Evolutionary conservation across 2,888 invertebrate genomes (phyloP).

Genomic region (Platypus cylindrus): DNA sequence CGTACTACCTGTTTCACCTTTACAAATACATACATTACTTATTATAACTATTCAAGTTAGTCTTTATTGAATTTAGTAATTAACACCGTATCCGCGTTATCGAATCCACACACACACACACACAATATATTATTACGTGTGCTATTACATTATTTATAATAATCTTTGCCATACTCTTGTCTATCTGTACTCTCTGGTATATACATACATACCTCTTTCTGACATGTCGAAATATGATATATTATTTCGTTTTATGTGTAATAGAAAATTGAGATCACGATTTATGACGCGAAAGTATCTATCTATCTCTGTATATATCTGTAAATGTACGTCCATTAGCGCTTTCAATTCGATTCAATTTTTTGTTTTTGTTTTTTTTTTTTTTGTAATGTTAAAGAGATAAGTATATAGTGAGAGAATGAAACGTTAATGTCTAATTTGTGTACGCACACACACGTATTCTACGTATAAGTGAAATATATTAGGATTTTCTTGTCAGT

Average conservation of each 20-base stretch:
- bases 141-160: no score
- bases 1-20: no score
- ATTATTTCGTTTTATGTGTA: constrained; percentile 18
- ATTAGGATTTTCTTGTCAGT: no score
- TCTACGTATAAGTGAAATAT: no score
- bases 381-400: no score
- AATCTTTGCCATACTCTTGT: no score
- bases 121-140: no score
- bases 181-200: constrained; percentile 7
- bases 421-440: no score
- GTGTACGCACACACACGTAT: no score
- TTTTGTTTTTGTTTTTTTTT: no score
- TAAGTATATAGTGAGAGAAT: no score
- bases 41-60: not conserved
- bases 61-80: constrained; percentile 10
- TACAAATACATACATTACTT: not conserved
- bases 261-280: constrained; percentile 21
- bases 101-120: constrained; percentile 7
- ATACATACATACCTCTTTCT: constrained; percentile 7
- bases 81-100: constrained; percentile 11
- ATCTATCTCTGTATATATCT: no score
- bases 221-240: constrained; percentile 19
- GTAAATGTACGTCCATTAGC: constrained; percentile 25
- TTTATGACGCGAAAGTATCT: constrained; percentile 17
- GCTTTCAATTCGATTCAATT: constrained; percentile 12